Conservation (phyloP, 1,140 invertebrate genomes). For the Galleria mellonella region DNA sequence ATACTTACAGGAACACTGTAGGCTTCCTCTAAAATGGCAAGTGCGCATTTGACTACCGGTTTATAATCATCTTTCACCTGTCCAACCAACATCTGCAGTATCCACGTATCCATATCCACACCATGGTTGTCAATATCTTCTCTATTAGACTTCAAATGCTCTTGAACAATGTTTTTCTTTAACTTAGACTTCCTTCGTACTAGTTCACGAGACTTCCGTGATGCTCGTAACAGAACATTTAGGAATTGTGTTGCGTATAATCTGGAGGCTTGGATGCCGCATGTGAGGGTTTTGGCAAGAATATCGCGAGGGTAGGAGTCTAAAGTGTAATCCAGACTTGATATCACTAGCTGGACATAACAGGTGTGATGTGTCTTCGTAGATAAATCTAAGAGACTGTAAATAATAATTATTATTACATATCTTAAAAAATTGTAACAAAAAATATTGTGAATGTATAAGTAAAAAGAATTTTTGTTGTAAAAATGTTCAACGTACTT, state of each 20-base stretch:
- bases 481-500: too few species aligned
- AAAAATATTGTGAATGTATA: too few species aligned
- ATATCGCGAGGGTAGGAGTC: conserved; percentile 84
- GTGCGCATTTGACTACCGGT: conserved; percentile 83
- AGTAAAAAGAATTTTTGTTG: too few species aligned
- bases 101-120: conserved; percentile 84
- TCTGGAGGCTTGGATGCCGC: conserved; percentile 82
- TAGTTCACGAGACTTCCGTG: conserved; percentile 70
- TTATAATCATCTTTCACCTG: conserved; percentile 88
- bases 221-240: conserved; percentile 86
- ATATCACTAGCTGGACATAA: conserved; percentile 94
- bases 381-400: conserved; percentile 85
- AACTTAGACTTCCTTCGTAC: conserved; percentile 58
- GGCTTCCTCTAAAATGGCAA: conserved; percentile 93
- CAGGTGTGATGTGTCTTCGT: conserved; percentile 90
- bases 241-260: conserved; percentile 94
- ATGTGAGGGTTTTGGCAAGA: conserved; percentile 80
- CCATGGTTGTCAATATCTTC: conserved; percentile 29
- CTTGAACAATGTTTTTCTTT: conserved; percentile 47
- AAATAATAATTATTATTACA: conserved; percentile 26
- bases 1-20: conserved; percentile 85
- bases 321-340: conserved; percentile 89
- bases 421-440: too few species aligned
- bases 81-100: conserved; percentile 85
- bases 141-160: conserved; percentile 31